phyloP scores from a whole-genome alignment of 2,113 vertebrate genomes.

The Mola mola region DNA sequence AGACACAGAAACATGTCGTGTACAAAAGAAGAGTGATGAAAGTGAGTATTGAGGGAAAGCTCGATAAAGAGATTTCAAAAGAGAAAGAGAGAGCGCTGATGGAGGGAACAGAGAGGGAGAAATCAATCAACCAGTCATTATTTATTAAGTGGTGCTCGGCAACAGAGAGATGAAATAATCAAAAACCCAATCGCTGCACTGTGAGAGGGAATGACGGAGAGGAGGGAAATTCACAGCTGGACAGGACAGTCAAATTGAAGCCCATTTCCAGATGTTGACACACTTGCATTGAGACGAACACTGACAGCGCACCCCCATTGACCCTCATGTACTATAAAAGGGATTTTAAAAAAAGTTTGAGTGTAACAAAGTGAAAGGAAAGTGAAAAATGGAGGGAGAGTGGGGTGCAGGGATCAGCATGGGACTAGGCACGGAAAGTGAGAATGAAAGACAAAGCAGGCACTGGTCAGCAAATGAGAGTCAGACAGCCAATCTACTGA shows the following conservation, averaged over 20 bases:
- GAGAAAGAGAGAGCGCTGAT: slow-evolving; percentile 26
- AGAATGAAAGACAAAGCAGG: slow-evolving; percentile 6
- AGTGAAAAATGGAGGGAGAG: background rate
- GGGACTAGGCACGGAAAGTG: slow-evolving; percentile 12
- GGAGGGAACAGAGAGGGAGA: slow-evolving; percentile 50
- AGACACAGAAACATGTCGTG: background rate
- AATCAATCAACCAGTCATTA: slow-evolving; percentile 81
- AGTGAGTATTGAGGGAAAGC: slow-evolving; percentile 28
- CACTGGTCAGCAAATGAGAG: slow-evolving; percentile 27
- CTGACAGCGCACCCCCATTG: slow-evolving; percentile 31
- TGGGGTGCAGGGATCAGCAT: too few relatives aligned
- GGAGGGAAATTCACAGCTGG: slow-evolving; percentile 64
- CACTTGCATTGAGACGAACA: slow-evolving; percentile 54
- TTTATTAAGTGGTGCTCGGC: slow-evolving; percentile 79
- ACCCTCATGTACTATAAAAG: slow-evolving; percentile 23
- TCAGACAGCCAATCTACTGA: slow-evolving; percentile 35
- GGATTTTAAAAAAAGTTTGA: slow-evolving; percentile 46
- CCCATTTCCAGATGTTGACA: slow-evolving; percentile 64
- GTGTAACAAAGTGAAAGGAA: slow-evolving; percentile 22
- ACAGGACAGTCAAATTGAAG: slow-evolving; percentile 63
- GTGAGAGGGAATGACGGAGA: slow-evolving; percentile 50
- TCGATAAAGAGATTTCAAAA: slow-evolving; percentile 52
- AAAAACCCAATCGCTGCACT: slow-evolving; percentile 65
- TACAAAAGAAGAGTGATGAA: slow-evolving; percentile 1
- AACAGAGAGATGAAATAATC: slow-evolving; percentile 78